phyloP scores from a whole-genome alignment of 2,797 vertebrate species.

The Thalassophryne amazonica region DNA sequence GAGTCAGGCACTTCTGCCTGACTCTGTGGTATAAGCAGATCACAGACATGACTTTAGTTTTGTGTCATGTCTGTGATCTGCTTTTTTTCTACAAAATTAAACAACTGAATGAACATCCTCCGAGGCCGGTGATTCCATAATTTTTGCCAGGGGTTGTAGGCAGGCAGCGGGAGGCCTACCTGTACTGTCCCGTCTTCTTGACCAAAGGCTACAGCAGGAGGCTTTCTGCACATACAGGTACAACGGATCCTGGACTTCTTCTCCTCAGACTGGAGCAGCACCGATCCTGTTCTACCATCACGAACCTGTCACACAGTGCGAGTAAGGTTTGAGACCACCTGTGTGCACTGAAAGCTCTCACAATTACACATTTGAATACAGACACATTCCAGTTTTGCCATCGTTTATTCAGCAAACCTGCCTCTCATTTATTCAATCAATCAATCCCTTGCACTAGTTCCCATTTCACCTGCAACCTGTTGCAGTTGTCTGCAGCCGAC shows the following conservation, averaged over 20 bases:
- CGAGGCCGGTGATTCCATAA: too few relatives aligned
- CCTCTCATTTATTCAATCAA: neutral
- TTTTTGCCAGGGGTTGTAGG: too few relatives aligned
- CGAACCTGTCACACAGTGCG: slow-evolving; percentile 81
- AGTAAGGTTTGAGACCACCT: too few relatives aligned
- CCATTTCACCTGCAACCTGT: slow-evolving; percentile 83
- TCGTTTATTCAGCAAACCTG: neutral
- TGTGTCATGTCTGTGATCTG: too few relatives aligned
- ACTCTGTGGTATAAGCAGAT: too few relatives aligned
- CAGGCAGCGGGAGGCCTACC: too few relatives aligned
- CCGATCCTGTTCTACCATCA: slow-evolving; percentile 75
- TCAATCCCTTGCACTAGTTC: neutral
- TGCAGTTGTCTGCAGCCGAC: slow-evolving; percentile 86
- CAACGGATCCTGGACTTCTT: slow-evolving; percentile 81
- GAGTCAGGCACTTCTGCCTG: too few relatives aligned
- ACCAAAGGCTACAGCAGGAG: slow-evolving; percentile 78
- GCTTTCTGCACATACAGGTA: slow-evolving; percentile 80
- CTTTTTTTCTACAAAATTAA: too few relatives aligned
- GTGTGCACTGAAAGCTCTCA: neutral
- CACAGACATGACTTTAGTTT: too few relatives aligned
- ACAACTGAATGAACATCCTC: too few relatives aligned
- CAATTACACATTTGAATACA: neutral
- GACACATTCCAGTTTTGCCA: neutral
- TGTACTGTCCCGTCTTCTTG: slow-evolving; percentile 80
- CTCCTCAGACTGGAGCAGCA: slow-evolving; percentile 79